phyloP scores from a whole-genome alignment of 1,140 invertebrate species.

The Brachionus calyciflorus region DNA sequence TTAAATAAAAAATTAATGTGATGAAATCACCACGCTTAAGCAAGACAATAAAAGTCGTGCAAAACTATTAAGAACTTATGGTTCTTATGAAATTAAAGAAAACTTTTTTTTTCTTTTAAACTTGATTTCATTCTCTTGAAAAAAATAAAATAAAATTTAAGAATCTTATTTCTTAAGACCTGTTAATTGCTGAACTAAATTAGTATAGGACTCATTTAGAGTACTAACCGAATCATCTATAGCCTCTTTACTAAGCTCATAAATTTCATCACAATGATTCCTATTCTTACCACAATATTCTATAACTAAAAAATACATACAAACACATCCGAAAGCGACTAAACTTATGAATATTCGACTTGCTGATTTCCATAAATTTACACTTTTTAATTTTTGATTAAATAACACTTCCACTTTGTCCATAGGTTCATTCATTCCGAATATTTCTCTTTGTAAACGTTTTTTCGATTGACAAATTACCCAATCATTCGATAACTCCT shows the following conservation, averaged over 20 bases:
- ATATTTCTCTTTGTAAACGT: not conserved
- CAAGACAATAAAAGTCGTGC: no score
- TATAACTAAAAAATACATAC: constrained; percentile 16
- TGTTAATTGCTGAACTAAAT: not conserved
- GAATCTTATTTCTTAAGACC: not conserved
- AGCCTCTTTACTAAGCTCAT: constrained; percentile 21
- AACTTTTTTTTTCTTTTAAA: not conserved
- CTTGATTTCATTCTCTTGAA: not conserved
- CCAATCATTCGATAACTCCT: not conserved
- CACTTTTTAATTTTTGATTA: not conserved
- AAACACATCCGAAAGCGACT: not conserved
- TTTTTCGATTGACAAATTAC: not conserved
- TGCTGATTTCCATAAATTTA: not conserved
- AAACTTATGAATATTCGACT: not conserved
- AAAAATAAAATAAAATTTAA: not conserved
- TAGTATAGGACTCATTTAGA: constrained; percentile 22
- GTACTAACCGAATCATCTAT: not conserved
- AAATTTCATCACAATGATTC: constrained; percentile 35
- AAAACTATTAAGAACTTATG: no score
- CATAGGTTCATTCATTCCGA: not conserved
- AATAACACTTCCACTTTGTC: not conserved
- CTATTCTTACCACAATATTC: constrained; percentile 12
- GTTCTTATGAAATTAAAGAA: no score
- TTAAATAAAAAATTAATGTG: no score
- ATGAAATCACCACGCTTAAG: no score